Conservation (phyloP, 2,888 invertebrate species). For the Nipponacmea schrenckii region DNA sequence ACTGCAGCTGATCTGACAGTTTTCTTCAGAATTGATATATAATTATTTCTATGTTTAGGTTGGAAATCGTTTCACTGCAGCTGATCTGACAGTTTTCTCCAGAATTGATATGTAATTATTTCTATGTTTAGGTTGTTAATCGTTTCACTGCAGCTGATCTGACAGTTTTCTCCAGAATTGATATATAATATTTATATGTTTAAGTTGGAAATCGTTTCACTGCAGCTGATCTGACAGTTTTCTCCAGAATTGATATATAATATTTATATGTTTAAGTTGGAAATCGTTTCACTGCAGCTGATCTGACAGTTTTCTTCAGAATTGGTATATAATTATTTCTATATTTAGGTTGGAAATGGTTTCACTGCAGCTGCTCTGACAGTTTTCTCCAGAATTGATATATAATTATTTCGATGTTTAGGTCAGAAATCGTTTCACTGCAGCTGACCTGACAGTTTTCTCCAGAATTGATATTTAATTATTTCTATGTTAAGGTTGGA, state of each 20-base stretch:
- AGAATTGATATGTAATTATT: conserved; percentile 22
- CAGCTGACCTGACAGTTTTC: conserved; percentile 30
- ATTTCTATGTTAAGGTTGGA: conserved; percentile 23
- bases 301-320: conserved; percentile 28
- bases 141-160: conserved; percentile 32
- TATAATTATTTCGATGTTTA: conserved; percentile 20
- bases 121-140: too few relatives aligned
- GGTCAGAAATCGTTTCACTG: too few relatives aligned
- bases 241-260: conserved; percentile 25
- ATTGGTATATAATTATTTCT: conserved; percentile 20
- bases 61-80: conserved; percentile 24
- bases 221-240: conserved; percentile 31
- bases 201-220: conserved; percentile 27
- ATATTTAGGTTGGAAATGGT: too few relatives aligned
- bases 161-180: conserved; percentile 25
- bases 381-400: conserved; percentile 25
- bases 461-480: conserved; percentile 26
- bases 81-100: conserved; percentile 30
- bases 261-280: conserved; percentile 23
- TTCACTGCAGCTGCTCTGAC: conserved; percentile 30
- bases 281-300: conserved; percentile 24
- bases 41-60: too few relatives aligned
- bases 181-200: conserved; percentile 15
- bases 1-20: conserved; percentile 31
- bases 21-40: conserved; percentile 26